These are phyloP conservation scores for Caenorhabditis sp. DNA, from an alignment of 2,888 invertebrate genomes.

Conservation along the genomic window DNA sequence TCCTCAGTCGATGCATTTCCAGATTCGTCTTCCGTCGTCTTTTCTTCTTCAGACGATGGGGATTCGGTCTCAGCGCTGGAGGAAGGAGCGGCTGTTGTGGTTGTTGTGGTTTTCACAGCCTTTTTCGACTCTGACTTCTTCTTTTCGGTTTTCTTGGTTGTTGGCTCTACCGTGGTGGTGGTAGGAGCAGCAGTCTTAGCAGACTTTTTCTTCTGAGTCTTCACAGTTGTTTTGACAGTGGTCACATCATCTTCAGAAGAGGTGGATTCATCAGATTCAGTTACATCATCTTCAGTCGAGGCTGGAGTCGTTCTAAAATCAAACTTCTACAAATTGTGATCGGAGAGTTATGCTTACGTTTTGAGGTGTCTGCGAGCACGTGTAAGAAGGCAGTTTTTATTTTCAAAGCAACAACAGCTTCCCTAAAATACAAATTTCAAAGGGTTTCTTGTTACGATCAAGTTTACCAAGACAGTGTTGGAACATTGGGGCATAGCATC, in stretches of 20 bases:
- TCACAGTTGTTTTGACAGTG: constrained; percentile 47
- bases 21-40: constrained; percentile 60
- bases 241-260: constrained; percentile 32
- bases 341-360: background rate
- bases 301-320: constrained; percentile 39
- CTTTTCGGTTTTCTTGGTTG: constrained; percentile 53
- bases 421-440: constrained; percentile 14
- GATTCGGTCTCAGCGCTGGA: constrained; percentile 54
- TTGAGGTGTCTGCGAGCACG: constrained; percentile 54
- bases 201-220: constrained; percentile 47
- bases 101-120: constrained; percentile 50
- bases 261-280: constrained; percentile 47
- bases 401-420: constrained; percentile 49
- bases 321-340: background rate
- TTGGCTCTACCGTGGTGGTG: constrained; percentile 46
- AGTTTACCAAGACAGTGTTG: constrained; percentile 39
- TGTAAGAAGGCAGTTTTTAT: constrained; percentile 52
- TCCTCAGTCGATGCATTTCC: constrained; percentile 53
- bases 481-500: constrained; percentile 45
- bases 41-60: constrained; percentile 57
- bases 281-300: constrained; percentile 31
- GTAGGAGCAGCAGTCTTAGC: constrained; percentile 31
- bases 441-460: too few species aligned
- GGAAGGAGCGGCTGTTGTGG: constrained; percentile 49
- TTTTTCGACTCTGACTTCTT: constrained; percentile 56